Percentiles rank a stretch among this genome's conserved stretches.
Evolutionary conservation across 2,113 vertebrate species (phyloP).

Genomic region (Enhydra lutris): DNA sequence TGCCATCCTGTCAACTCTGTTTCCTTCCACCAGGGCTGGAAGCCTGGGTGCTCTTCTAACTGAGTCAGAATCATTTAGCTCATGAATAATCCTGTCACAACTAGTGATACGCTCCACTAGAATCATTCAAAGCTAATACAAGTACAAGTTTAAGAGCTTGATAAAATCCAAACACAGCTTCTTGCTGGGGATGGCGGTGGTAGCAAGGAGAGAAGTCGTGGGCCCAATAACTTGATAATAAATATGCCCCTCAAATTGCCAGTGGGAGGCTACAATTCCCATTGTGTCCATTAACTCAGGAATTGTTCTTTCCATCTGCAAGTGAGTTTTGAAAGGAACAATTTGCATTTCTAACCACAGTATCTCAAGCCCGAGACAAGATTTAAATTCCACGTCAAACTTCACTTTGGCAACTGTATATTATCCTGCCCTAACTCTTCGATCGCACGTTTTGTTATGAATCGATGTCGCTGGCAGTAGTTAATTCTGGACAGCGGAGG

Average conservation of each 20-base stretch:
- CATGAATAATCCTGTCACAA: not conserved
- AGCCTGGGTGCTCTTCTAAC: not conserved
- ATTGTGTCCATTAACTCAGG: not conserved
- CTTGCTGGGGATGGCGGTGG: rapidly evolving
- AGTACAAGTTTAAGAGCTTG: not conserved
- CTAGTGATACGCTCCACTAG: not conserved
- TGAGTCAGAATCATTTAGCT: not conserved
- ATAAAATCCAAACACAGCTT: not conserved
- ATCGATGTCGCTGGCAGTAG: not conserved
- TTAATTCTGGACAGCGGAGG: not conserved
- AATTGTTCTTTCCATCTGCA: not conserved
- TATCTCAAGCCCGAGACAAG: not conserved
- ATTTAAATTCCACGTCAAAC: slow-evolving; percentile 52
- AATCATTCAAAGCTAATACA: slow-evolving; percentile 26
- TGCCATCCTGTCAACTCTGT: not conserved
- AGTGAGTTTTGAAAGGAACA: not conserved
- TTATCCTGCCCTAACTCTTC: not conserved
- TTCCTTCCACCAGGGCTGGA: not conserved
- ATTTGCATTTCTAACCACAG: not conserved
- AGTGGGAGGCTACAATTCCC: not conserved
- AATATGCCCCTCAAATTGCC: not conserved
- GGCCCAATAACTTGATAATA: not conserved
- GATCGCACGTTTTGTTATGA: not conserved
- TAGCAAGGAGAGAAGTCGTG: not conserved
- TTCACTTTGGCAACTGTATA: slow-evolving; percentile 24